These are phyloP conservation scores for Glossophaga mutica DNA, from an alignment of 2,797 vertebrate species.

Conservation along the genomic window DNA sequence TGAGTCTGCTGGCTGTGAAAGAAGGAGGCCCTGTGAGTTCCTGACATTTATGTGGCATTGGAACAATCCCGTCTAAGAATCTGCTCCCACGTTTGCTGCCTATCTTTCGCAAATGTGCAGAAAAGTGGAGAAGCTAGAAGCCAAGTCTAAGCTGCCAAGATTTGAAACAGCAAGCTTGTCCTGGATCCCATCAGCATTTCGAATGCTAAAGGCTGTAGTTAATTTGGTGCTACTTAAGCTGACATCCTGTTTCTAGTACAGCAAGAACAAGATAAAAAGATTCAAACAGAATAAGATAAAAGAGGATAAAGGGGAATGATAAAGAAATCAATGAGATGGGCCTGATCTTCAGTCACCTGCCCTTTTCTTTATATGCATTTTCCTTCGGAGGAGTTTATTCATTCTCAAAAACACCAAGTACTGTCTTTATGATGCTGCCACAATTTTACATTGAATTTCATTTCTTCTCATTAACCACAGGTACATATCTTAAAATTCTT, in stretches of 20 bases:
- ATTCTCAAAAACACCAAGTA: neutral
- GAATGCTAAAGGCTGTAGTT: slow-evolving; percentile 27
- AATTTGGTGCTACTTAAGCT: slow-evolving; percentile 62
- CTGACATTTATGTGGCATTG: slow-evolving; percentile 5
- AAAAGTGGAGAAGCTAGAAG: slow-evolving; percentile 42
- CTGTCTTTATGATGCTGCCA: neutral
- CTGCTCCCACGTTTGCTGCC: neutral
- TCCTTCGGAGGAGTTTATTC: neutral
- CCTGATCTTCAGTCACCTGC: neutral
- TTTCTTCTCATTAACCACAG: neutral
- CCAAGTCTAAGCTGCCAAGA: slow-evolving; percentile 49
- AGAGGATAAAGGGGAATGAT: neutral
- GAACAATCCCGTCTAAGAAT: slow-evolving; percentile 13
- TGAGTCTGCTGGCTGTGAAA: slow-evolving; percentile 7
- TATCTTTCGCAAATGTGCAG: slow-evolving; percentile 37
- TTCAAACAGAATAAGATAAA: neutral
- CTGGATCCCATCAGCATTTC: slow-evolving; percentile 5
- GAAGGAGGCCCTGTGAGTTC: neutral
- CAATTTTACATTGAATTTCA: neutral
- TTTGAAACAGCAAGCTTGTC: slow-evolving; percentile 4
- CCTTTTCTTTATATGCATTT: neutral
- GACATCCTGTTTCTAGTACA: slow-evolving; percentile 24
- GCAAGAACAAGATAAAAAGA: slow-evolving; percentile 18
- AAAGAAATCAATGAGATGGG: neutral
- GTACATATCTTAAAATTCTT: neutral